Conservation (phyloP, 2,113 vertebrate species). For the Nannobrachium achirus region DNA sequence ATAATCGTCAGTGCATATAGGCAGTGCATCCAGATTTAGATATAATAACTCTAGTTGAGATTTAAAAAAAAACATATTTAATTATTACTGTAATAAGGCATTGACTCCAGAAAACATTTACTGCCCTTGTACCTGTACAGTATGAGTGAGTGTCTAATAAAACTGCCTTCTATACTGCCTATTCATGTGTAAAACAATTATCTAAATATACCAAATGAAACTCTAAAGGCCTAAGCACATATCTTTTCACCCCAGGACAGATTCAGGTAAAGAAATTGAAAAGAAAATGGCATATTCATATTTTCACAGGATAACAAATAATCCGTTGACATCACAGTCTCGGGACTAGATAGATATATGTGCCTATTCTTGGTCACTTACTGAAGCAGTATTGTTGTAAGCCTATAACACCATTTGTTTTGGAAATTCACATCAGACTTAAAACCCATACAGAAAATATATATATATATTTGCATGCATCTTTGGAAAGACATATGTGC, state of each 20-base stretch:
- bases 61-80: not conserved
- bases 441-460: not conserved
- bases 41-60: not conserved
- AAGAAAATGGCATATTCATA: no score
- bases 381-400: no score
- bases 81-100: not conserved
- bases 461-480: not conserved
- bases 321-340: no score
- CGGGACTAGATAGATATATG: no score
- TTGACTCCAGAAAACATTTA: not conserved
- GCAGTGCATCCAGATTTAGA: slow-evolving; percentile 13
- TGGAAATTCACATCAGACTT: no score
- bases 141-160: no score
- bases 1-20: slow-evolving; percentile 24
- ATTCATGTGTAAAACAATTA: slow-evolving; percentile 15
- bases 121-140: slow-evolving; percentile 2
- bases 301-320: not conserved
- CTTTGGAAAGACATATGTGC: not conserved
- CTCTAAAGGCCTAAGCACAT: not conserved
- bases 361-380: no score
- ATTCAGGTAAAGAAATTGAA: not conserved
- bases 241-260: not conserved
- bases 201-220: not conserved
- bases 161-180: not conserved
- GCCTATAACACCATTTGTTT: no score